Evolutionary conservation across 2,113 vertebrate genomes (phyloP).

Genomic region (Mungos mungo): DNA sequence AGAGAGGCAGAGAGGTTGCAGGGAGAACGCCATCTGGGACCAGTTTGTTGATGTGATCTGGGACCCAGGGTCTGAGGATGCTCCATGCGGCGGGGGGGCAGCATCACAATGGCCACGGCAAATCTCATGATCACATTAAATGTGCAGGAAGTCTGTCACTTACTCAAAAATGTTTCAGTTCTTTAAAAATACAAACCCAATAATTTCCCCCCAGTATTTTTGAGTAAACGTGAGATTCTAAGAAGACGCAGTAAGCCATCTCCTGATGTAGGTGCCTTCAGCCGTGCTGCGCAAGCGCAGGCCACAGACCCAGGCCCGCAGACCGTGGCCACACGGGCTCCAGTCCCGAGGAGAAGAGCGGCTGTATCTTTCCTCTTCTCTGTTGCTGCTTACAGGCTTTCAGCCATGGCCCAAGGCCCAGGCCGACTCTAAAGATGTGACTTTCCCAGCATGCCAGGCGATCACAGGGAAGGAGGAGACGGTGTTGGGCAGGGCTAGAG

Average conservation of each 20-base stretch:
- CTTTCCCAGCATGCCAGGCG: fast-evolving
- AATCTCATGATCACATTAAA: background rate
- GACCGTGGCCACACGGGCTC: background rate
- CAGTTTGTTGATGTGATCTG: fast-evolving
- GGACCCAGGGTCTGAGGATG: background rate
- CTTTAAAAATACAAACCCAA: background rate
- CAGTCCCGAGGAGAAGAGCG: no score
- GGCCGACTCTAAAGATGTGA: fast-evolving
- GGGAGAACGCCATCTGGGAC: no score
- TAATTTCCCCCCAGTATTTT: background rate
- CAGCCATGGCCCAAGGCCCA: no score
- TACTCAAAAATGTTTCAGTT: background rate
- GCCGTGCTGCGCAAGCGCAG: fast-evolving
- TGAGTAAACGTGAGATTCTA: background rate
- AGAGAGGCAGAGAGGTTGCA: background rate
- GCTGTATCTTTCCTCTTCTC: background rate
- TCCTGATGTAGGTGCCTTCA: fast-evolving
- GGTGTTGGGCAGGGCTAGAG: background rate
- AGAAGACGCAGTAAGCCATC: background rate
- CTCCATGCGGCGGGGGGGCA: fast-evolving
- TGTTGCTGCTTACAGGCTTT: background rate
- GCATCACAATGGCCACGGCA: no score
- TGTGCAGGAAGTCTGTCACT: background rate
- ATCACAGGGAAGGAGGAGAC: background rate
- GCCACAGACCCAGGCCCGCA: background rate